phyloP scores from a whole-genome alignment of 2,888 invertebrate genomes.

The Pterostichus niger region DNA sequence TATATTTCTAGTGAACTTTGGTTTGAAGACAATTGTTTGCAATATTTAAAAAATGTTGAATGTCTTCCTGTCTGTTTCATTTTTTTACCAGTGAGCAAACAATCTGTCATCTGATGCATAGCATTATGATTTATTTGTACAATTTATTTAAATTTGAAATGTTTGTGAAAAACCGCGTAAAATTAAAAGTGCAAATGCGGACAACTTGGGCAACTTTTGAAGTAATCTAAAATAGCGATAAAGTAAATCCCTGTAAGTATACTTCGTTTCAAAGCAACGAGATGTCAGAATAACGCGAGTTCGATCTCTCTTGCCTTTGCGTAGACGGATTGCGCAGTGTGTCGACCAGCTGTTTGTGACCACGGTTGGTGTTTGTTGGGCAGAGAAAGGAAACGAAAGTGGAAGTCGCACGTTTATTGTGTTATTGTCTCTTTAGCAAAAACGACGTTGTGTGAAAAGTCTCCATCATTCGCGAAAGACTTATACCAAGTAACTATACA shows the following conservation, averaged over 20 bases:
- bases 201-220: neutral
- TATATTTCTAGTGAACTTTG: no score
- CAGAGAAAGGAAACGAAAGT: constrained; percentile 44
- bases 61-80: no score
- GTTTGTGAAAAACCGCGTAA: neutral
- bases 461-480: neutral
- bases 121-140: no score
- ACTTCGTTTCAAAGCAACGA: neutral
- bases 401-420: constrained; percentile 61
- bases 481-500: neutral
- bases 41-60: no score
- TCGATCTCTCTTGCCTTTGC: constrained; percentile 3
- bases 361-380: constrained; percentile 18
- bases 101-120: no score
- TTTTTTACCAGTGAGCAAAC: no score
- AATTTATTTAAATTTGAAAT: neutral
- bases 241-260: constrained; percentile 2
- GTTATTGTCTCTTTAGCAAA: constrained; percentile 27
- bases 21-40: no score
- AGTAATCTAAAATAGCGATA: neutral
- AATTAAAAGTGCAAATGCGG: neutral
- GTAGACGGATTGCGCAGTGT: constrained; percentile 50
- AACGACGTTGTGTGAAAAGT: constrained; percentile 24
- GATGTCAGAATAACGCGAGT: constrained; percentile 31
- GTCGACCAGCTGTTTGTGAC: constrained; percentile 61